Evolutionary conservation across 1,140 invertebrate genomes (phyloP).

Genomic region (Diabrotica virgifera): DNA sequence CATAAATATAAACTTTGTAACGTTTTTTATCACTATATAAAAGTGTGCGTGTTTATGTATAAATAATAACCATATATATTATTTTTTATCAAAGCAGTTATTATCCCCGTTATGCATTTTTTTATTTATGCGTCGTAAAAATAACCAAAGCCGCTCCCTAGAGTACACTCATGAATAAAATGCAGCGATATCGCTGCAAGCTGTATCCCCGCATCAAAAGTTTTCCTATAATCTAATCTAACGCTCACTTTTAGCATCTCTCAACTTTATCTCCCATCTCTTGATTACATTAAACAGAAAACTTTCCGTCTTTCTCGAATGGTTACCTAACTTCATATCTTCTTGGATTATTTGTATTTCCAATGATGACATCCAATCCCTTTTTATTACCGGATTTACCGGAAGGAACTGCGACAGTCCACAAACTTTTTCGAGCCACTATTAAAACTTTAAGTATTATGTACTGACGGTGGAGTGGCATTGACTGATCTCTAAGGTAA

Average conservation of each 20-base stretch:
- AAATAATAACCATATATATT: no score
- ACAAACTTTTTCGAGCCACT: not conserved
- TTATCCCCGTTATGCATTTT: no score
- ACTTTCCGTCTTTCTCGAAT: slow-evolving; percentile 23
- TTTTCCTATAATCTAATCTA: slow-evolving; percentile 31
- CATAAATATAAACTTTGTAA: no score
- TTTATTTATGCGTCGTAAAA: no score
- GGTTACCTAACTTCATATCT: slow-evolving; percentile 22
- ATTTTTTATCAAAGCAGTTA: no score
- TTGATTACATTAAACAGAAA: slow-evolving; percentile 32
- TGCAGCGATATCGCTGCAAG: slow-evolving; percentile 26
- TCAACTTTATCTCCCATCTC: slow-evolving; percentile 25
- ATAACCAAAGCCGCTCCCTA: not conserved
- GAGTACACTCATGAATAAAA: slow-evolving; percentile 14
- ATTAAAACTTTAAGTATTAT: slow-evolving; percentile 3
- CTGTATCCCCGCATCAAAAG: slow-evolving; percentile 26
- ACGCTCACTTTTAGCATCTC: slow-evolving; percentile 31
- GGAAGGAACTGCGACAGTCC: not conserved
- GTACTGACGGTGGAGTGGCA: no score
- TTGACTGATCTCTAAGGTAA: no score
- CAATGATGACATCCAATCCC: slow-evolving; percentile 15
- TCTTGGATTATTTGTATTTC: slow-evolving; percentile 16
- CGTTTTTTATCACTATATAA: no score
- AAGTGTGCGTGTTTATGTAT: no score
- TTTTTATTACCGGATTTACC: slow-evolving; percentile 1